These are phyloP conservation scores for Cheilosia grossa DNA, from an alignment of 2,888 invertebrate genomes.

Conservation along the genomic window DNA sequence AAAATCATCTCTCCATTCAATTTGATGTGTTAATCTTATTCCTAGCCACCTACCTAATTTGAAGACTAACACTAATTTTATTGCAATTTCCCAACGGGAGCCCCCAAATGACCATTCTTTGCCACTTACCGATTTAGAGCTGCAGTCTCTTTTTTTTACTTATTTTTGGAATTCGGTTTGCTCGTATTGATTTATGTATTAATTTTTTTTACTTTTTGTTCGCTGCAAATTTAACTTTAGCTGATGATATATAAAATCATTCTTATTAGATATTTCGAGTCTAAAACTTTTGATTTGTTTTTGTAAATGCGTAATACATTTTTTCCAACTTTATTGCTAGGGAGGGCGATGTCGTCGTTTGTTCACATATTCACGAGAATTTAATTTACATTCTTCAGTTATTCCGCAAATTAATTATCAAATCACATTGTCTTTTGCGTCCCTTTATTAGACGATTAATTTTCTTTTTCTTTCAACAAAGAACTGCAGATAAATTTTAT, in stretches of 20 bases:
- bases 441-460: constrained; percentile 27
- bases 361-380: constrained; percentile 36
- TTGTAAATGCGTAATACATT: constrained; percentile 66
- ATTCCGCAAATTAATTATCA: constrained; percentile 32
- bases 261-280: constrained; percentile 5
- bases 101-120: not conserved
- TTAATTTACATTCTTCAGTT: constrained; percentile 13
- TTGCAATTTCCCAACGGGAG: constrained; percentile 24
- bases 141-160: constrained; percentile 45
- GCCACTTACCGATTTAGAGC: constrained; percentile 61
- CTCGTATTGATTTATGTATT: constrained; percentile 45
- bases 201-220: constrained; percentile 19
- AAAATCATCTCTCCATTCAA: too few relatives aligned
- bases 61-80: not conserved
- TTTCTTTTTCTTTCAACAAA: constrained; percentile 40
- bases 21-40: too few relatives aligned
- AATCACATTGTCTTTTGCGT: constrained; percentile 43
- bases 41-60: not conserved
- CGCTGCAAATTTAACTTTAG: constrained; percentile 16
- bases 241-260: not conserved
- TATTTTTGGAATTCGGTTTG: constrained; percentile 39
- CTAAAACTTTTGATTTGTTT: constrained; percentile 42
- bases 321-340: constrained; percentile 16
- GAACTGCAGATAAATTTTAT: constrained; percentile 47
- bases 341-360: constrained; percentile 45